These are phyloP conservation scores for Takifugu flavidus DNA, from an alignment of 2,113 vertebrate species.

Conservation along the genomic window DNA sequence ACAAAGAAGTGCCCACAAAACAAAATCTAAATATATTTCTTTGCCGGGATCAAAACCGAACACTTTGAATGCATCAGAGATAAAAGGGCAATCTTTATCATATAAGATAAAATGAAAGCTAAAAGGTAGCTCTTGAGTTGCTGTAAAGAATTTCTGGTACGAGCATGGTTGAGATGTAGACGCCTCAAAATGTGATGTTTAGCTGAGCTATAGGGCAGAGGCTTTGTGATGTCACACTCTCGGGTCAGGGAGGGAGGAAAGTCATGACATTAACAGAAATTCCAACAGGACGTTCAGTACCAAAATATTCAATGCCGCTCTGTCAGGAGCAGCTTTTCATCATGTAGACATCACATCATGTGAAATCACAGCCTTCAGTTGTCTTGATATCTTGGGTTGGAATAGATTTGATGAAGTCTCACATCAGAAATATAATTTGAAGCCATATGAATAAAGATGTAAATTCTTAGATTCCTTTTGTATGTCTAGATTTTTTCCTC, in stretches of 20 bases:
- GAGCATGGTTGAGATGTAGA: constrained; percentile 8
- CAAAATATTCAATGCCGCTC: constrained; percentile 50
- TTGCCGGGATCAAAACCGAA: too few relatives aligned
- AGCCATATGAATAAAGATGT: constrained; percentile 62
- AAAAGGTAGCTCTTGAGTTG: not conserved
- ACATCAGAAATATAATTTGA: constrained; percentile 22
- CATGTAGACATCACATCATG: constrained; percentile 12
- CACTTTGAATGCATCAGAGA: too few relatives aligned
- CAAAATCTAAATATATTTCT: not conserved
- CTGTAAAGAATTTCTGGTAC: not conserved
- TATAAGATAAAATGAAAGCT: too few relatives aligned
- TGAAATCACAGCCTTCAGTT: constrained; percentile 24
- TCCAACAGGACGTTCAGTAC: constrained; percentile 12
- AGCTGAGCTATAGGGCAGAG: constrained; percentile 7
- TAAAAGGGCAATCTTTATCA: too few relatives aligned
- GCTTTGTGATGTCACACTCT: constrained; percentile 30
- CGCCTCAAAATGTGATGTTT: constrained; percentile 24
- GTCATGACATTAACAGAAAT: constrained; percentile 30
- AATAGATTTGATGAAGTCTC: constrained; percentile 28
- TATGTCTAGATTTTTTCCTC: constrained; percentile 12
- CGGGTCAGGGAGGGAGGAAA: constrained; percentile 12
- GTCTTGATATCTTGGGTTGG: constrained; percentile 12
- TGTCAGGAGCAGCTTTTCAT: constrained; percentile 32
- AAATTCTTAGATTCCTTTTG: constrained; percentile 19
- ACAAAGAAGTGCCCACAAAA: constrained; percentile 15